Base-by-base conservation (phyloP, 2,888 invertebrate genomes). In the Scrobipalpa costella region DNA sequence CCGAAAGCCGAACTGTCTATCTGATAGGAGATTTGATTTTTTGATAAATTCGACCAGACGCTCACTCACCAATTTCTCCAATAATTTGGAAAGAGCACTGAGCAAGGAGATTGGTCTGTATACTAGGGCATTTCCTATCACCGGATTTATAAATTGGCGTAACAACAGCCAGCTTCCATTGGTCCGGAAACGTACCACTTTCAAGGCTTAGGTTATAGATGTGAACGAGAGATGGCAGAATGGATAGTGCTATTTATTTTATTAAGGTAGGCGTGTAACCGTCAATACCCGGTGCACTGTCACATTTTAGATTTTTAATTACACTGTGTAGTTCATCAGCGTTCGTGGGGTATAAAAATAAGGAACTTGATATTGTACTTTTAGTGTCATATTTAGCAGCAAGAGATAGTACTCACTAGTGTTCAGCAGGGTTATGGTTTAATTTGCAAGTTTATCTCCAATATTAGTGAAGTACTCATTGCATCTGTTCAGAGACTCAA, bases 1-100 rank as follows among this genome's bases (percentile, higher is more conserved):
- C 27, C 57, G 49, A 15, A 65, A 65, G 13, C 65, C 65, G 40
- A 50, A 65, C 44, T 65, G 61, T 0, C 36, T 47, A 3, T 57
- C 38, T 1, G 63, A 50, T 0, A 65, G 13, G 11, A 63, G 13
- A 0, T 36, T 21, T 1, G 34, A 13, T 11, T 57, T n/a, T 44
- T 49, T 49, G 9, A 63, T 19, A 19, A 50, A 65, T 0, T 44
- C 21, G 21, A 65, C 47, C 8, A 65, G 7, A 3, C 57, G 34
- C 17, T 57, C 38, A n/a, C 63, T 65, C 0, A 63, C 9, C 11
- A 64, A 5, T 57, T 52, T 52, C 19, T 52, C 52, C 15, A 52
- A n/a, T 52, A 52, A 17, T 59, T 64, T 61, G 17, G 61, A 40
- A 13, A 64, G 13, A 8, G 50, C 59, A 15, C 62, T 63, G 11